Evolutionary conservation across 2,888 invertebrate genomes (phyloP).

Genomic region (Ophion ellenae): DNA sequence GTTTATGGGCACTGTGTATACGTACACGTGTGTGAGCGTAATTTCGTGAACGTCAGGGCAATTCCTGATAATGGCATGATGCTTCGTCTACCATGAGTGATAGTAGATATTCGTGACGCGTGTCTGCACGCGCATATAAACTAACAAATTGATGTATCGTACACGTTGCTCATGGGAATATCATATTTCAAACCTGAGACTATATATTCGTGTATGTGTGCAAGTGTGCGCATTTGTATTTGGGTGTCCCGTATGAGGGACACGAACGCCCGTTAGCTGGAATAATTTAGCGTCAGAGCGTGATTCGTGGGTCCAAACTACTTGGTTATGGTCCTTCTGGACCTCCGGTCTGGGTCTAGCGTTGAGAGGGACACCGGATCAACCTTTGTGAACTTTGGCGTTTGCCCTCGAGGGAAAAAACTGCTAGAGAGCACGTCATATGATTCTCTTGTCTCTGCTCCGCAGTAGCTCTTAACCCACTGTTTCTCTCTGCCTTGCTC

Average conservation of each 20-base stretch:
- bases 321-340: constrained; percentile 33
- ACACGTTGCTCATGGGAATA: constrained; percentile 33
- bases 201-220: neutral
- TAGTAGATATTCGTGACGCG: constrained; percentile 39
- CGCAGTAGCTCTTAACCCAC: neutral
- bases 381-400: constrained; percentile 56
- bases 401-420: constrained; percentile 22
- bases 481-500: neutral
- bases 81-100: constrained; percentile 25
- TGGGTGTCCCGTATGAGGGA: constrained; percentile 30
- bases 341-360: constrained; percentile 30
- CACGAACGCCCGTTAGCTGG: constrained; percentile 42
- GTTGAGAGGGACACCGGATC: constrained; percentile 27
- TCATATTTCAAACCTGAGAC: constrained; percentile 15
- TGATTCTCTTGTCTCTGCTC: neutral
- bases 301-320: constrained; percentile 47
- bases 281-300: constrained; percentile 62
- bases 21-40: neutral
- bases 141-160: constrained; percentile 33
- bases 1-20: no score
- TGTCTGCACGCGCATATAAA: constrained; percentile 20
- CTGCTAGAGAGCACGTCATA: neutral
- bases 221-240: neutral
- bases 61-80: constrained; percentile 21
- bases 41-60: constrained; percentile 8